phyloP scores from a whole-genome alignment of 2,888 invertebrate genomes.

The Sisyra nigra region DNA sequence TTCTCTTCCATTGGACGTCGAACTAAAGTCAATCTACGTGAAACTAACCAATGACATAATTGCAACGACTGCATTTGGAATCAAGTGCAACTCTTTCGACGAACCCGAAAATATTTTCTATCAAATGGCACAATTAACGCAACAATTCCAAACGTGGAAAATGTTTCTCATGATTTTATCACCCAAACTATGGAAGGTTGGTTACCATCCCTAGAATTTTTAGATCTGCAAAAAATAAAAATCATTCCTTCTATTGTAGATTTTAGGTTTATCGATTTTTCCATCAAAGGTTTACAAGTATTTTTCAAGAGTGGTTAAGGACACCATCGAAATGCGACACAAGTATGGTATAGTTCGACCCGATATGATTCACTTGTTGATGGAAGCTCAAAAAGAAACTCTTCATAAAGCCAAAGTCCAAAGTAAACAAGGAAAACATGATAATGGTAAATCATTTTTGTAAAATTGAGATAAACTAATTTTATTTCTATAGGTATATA shows the following conservation, averaged over 20 bases:
- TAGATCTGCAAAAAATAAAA: neutral
- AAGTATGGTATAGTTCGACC: neutral
- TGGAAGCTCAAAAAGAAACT: conserved; percentile 3
- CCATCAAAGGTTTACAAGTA: neutral
- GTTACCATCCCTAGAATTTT: neutral
- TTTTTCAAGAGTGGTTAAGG: neutral
- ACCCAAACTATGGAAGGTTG: neutral
- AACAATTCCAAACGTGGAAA: neutral
- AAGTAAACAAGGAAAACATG: neutral
- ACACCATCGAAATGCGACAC: neutral
- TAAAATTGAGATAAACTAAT: too few species aligned
- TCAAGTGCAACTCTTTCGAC: conserved; percentile 11
- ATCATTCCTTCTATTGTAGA: neutral
- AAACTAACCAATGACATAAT: conserved; percentile 12
- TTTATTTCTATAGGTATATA: too few species aligned
- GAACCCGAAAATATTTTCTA: conserved; percentile 12
- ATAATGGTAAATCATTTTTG: too few species aligned
- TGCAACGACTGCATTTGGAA: conserved; percentile 12
- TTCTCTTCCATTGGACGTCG: too few species aligned
- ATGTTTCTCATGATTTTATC: neutral
- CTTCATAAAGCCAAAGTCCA: neutral
- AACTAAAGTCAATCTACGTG: neutral
- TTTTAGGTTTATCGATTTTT: neutral
- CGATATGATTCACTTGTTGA: conserved; percentile 2
- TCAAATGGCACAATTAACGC: neutral